Conservation (phyloP, 2,797 vertebrate species). For the Brotula barbata region DNA sequence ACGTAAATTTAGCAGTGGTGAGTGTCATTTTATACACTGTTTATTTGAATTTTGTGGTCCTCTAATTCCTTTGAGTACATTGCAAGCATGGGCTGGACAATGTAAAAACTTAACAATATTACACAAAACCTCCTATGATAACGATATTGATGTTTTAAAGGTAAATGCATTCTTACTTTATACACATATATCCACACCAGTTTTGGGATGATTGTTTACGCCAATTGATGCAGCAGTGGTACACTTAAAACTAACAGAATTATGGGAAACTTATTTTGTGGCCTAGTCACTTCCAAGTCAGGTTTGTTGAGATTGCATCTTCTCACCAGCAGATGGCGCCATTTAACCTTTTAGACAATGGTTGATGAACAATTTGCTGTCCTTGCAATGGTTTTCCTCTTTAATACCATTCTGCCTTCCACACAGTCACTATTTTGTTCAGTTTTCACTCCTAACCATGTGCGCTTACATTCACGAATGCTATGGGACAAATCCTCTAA, state of each 20-base stretch:
- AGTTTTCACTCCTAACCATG: conserved; percentile 22
- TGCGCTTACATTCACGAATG: conserved; percentile 6
- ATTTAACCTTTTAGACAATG: conserved; percentile 24
- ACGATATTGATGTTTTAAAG: too few species aligned
- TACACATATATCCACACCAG: neutral
- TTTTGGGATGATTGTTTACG: neutral
- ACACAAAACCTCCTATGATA: too few species aligned
- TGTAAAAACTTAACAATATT: neutral
- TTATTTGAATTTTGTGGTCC: neutral
- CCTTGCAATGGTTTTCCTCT: conserved; percentile 7
- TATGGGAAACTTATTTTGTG: too few species aligned
- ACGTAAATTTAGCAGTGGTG: conserved; percentile 39
- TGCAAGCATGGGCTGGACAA: neutral
- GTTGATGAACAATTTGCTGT: conserved; percentile 13
- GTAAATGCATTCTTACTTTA: too few species aligned
- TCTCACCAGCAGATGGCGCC: conserved; percentile 68
- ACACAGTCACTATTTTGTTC: conserved; percentile 23
- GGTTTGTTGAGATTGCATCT: conserved; percentile 4
- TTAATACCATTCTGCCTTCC: conserved; percentile 26
- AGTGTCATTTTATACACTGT: conserved; percentile 35
- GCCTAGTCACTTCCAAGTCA: neutral
- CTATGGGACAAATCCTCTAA: conserved; percentile 2
- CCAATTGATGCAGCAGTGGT: neutral
- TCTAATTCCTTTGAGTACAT: too few species aligned
- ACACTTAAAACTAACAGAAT: too few species aligned